Percentiles rank a stretch among this genome's conserved stretches.
Evolutionary conservation across 2,113 vertebrate genomes (phyloP).

Genomic region (Calypte anna): DNA sequence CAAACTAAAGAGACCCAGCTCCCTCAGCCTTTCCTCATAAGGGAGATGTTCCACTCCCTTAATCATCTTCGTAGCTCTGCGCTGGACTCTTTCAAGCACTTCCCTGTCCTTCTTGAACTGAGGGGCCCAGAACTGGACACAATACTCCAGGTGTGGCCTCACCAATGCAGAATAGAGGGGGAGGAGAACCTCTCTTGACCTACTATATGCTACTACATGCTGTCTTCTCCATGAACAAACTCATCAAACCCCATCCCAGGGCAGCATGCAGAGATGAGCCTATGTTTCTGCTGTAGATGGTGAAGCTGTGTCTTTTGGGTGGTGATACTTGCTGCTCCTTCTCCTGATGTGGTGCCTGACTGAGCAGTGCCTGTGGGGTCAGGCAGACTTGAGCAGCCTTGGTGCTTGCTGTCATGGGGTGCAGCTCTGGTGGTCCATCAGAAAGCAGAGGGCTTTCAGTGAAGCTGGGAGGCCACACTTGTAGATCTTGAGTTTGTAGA

Average conservation of each 20-base stretch:
- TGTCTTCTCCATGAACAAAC: not conserved
- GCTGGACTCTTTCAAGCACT: no score
- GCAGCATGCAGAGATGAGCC: not conserved
- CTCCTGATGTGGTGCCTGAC: not conserved
- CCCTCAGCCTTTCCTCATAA: no score
- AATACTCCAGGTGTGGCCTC: no score
- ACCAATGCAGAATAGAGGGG: no score
- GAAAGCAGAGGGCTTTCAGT: not conserved
- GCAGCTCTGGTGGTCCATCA: not conserved
- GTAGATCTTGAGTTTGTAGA: not conserved
- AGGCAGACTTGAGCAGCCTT: not conserved
- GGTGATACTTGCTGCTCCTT: not conserved
- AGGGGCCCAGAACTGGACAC: no score
- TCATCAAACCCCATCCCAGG: not conserved
- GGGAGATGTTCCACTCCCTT: no score
- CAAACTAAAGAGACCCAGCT: no score
- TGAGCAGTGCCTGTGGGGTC: fast-evolving
- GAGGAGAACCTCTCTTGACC: no score
- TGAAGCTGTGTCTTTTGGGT: not conserved
- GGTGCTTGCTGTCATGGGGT: not conserved
- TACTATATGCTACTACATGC: no score
- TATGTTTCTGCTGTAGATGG: not conserved
- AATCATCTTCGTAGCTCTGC: no score
- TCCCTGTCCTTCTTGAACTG: no score
- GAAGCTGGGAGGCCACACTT: not conserved